phyloP scores from a whole-genome alignment of 2,113 vertebrate species.

The Danionella cerebrum region DNA sequence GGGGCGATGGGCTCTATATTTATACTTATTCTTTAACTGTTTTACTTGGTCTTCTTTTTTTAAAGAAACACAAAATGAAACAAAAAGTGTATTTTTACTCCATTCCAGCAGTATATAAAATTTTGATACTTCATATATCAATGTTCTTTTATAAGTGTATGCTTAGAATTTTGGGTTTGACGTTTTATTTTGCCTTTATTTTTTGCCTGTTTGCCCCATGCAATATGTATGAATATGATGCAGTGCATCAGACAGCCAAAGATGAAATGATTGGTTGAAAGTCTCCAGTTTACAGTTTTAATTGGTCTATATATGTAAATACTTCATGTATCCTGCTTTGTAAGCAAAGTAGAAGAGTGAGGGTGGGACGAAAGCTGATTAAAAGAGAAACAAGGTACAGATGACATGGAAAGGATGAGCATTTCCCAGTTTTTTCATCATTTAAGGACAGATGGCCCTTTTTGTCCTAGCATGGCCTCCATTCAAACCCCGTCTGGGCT shows the following conservation, averaged over 20 bases:
- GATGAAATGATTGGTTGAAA: not conserved
- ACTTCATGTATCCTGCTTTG: not conserved
- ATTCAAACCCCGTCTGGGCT: not conserved
- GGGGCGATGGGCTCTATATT: slow-evolving; percentile 37
- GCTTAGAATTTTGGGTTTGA: not conserved
- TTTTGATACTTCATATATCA: slow-evolving; percentile 35
- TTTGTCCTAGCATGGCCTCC: slow-evolving; percentile 11
- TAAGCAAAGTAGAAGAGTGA: not conserved
- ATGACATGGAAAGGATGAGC: not conserved
- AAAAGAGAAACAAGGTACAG: not conserved
- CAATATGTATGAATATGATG: not conserved
- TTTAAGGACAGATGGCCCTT: slow-evolving; percentile 13
- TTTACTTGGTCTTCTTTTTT: slow-evolving; percentile 30
- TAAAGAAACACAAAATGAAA: not conserved
- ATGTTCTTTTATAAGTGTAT: not conserved
- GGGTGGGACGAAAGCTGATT: not conserved
- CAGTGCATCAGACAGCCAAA: not conserved
- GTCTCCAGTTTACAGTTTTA: not conserved
- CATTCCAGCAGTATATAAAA: slow-evolving; percentile 36
- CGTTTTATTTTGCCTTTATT: not conserved
- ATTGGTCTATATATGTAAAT: slow-evolving; percentile 12
- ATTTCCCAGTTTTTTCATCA: not conserved
- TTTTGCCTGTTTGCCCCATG: not conserved
- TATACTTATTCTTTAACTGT: slow-evolving; percentile 33
- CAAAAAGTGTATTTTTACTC: slow-evolving; percentile 32